phyloP scores from a whole-genome alignment of 1,140 invertebrate genomes.

The Cydia splendana region DNA sequence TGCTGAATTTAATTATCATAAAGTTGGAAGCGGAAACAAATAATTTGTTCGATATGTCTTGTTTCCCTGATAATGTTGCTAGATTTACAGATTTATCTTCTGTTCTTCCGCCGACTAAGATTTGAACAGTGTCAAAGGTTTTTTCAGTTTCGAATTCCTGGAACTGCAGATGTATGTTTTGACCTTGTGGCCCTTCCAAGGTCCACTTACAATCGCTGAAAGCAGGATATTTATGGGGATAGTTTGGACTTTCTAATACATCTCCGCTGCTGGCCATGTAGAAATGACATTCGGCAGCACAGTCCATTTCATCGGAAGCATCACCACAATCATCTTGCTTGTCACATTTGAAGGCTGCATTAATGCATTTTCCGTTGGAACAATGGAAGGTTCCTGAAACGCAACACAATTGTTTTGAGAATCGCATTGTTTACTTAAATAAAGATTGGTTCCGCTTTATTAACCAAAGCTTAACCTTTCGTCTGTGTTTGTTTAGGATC shows the following conservation, averaged over 20 bases:
- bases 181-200: constrained; percentile 96
- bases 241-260: constrained; percentile 96
- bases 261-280: constrained; percentile 97
- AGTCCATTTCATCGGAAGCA: constrained; percentile 94
- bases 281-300: constrained; percentile 92
- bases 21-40: constrained; percentile 98
- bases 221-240: constrained; percentile 94
- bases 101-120: constrained; percentile 95
- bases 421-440: constrained; percentile 43
- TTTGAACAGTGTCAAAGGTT: constrained; percentile 97
- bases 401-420: constrained; percentile 45
- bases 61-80: constrained; percentile 94
- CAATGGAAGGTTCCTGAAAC: constrained; percentile 91
- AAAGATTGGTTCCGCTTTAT: constrained; percentile 33
- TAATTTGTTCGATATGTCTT: constrained; percentile 89
- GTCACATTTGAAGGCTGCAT: constrained; percentile 93
- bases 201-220: constrained; percentile 98
- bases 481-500: no score
- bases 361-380: constrained; percentile 95
- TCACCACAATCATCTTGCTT: constrained; percentile 96
- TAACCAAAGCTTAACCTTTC: constrained; percentile 15
- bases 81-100: constrained; percentile 96
- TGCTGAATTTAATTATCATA: constrained; percentile 98
- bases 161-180: constrained; percentile 96
- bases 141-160: constrained; percentile 98